Evolutionary conservation across 2,888 invertebrate species (phyloP).

Genomic region (Neria commutata): DNA sequence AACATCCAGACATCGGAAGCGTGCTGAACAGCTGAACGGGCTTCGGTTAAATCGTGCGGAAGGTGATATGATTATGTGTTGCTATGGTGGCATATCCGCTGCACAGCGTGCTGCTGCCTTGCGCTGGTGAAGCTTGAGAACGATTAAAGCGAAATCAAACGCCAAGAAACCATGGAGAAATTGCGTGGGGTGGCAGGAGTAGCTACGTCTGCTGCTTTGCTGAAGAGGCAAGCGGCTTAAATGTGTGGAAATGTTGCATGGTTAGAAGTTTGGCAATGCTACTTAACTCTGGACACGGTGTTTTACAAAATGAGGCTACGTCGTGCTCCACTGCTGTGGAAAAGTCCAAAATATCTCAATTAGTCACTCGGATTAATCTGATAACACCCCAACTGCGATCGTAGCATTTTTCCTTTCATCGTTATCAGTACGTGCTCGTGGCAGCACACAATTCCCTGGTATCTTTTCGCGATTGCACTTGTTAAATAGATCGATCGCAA

Average conservation of each 20-base stretch:
- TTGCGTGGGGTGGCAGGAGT: not conserved
- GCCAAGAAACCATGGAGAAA: slow-evolving; percentile 7
- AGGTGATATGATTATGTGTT: slow-evolving; percentile 60
- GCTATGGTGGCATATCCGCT: slow-evolving; percentile 32
- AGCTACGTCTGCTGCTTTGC: not conserved
- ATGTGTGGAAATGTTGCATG: not conserved
- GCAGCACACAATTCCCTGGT: no score
- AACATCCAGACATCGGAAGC: slow-evolving; percentile 16
- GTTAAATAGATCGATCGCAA: no score
- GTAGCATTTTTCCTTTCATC: no score
- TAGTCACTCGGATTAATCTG: no score
- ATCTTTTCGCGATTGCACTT: no score
- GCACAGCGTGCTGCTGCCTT: not conserved
- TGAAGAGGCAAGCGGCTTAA: not conserved
- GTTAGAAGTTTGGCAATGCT: no score
- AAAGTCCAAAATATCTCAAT: no score
- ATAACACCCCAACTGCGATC: no score
- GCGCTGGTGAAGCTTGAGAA: not conserved
- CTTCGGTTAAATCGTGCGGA: slow-evolving; percentile 59
- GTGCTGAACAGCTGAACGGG: slow-evolving; percentile 28
- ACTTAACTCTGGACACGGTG: no score
- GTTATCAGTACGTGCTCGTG: no score
- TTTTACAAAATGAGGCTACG: no score
- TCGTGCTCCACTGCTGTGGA: no score
- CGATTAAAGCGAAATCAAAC: not conserved